Evolutionary conservation across 2,888 invertebrate genomes (phyloP).

Genomic region (Pedicia rivosa): DNA sequence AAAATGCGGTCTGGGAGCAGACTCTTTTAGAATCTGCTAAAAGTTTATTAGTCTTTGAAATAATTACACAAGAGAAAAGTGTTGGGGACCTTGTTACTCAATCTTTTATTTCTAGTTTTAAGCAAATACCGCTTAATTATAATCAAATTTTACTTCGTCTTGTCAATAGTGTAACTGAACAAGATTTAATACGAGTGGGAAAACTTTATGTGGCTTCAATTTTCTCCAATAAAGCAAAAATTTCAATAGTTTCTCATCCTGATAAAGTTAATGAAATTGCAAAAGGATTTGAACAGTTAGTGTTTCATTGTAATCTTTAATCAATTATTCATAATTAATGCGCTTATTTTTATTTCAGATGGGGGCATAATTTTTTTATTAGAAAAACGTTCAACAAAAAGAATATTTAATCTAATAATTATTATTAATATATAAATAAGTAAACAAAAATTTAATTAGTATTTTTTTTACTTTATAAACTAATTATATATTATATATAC

Average conservation of each 20-base stretch:
- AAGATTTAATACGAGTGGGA: conserved; percentile 48
- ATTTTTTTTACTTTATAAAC: too few species aligned
- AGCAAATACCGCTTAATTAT: conserved; percentile 45
- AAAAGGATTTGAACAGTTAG: conserved; percentile 10
- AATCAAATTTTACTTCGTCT: conserved; percentile 28
- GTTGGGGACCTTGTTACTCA: conserved; percentile 54
- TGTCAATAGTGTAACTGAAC: conserved; percentile 43
- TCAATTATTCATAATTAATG: too few species aligned
- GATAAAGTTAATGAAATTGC: conserved; percentile 37
- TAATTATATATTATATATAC: too few species aligned
- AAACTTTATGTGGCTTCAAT: conserved; percentile 51
- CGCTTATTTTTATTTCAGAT: too few species aligned
- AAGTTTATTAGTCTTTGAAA: conserved; percentile 74
- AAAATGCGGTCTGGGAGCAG: conserved; percentile 45
- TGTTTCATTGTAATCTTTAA: too few species aligned
- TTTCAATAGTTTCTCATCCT: conserved; percentile 62
- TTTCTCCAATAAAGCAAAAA: conserved; percentile 43
- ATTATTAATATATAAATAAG: too few species aligned
- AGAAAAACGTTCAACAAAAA: too few species aligned
- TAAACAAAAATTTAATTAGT: too few species aligned
- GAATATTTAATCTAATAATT: too few species aligned
- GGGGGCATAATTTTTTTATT: too few species aligned
- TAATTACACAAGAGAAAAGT: conserved; percentile 66
- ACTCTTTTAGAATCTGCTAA: conserved; percentile 68
- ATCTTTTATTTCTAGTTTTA: conserved; percentile 57